Evolutionary conservation across 1,140 invertebrate genomes (phyloP), one percentile per base, ranked within the genome.

Genomic region (Diorhabda elongata): DNA sequence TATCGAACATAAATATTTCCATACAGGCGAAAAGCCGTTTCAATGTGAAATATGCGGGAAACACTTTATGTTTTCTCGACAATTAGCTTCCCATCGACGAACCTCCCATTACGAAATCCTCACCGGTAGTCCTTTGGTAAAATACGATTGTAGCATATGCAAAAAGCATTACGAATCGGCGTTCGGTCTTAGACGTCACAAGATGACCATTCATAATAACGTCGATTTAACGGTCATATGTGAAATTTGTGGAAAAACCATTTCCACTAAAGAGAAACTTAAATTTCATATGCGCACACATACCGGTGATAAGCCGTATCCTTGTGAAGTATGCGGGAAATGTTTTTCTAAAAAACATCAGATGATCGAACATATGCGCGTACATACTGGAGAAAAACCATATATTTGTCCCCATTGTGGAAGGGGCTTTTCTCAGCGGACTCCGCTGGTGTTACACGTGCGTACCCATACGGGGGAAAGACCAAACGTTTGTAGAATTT

Each of bases 341-440:
- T 80, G 79, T 44, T 85, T 85, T 74, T 75, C 76, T 0, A 80
- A 81, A 59, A 78, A 79, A 57, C 76, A 76, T 9, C 80, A 82
- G 26, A 69, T 85, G 44, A 78, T 80, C 4, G 80, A 81, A 44
- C 83, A 85, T 63, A 75, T 81, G 58, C 77, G 83, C 4, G 80
- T 82, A 26, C 83, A 84, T 70, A 83, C 82, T 4, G 83, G 83
- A 3, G 82, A 84, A 62, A 81, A 83, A 69, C 84, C 84, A 7
- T 86, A 83, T 70, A 74, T 74, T 9, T 86, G 86, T 74, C 78
- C 81, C 42, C 75, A 81, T 9, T 91, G 90, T 76, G 80, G 84
- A 44, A 84, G 89, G 71, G 77, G 85, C 11, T 92, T 92, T 75
- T 89, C 88, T 0, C 89, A 91, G 75, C 85, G 88, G 3, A 89